Base-by-base conservation (phyloP, 1,140 invertebrate species). In the Atta texana region DNA sequence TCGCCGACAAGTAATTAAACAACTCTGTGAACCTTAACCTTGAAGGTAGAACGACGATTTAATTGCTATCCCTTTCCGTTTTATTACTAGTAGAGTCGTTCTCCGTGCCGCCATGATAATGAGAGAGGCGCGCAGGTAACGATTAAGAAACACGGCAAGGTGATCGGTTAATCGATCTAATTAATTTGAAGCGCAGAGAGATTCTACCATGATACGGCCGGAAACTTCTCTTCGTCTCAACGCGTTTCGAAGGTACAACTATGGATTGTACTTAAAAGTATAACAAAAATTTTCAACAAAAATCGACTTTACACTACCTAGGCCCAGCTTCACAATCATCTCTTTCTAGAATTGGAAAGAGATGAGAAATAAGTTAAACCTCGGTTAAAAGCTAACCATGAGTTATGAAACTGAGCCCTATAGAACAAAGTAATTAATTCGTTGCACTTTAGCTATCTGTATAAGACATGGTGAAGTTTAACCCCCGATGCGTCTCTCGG, bases 401-500 rank as follows among this genome's bases (percentile, higher is more conserved):
- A 31, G 0, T 31, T 31, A 3, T 3, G 3, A 31, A 31, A 31
- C 28, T 31, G 28, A 3, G 0, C 28, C 28, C 21, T 24, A 61
- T 44, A 39, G 77, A 39, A 77, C 14, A 53, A 39, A 31, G 71
- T n/a, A 21, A 57, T 85, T 74, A 82, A 71, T 81, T 72, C 85
- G 86, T 88, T 39, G 87, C 87, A 77, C 74, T 80, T 85, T 4
- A 31, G 31, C 31, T 87, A 87, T 77, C 44, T 77, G 86, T 34
- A 55, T 75, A 74, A 89, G 72, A 88, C 89, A 78, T 78, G 71
- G 51, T 69, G 55, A 88, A 90, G 90, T 89, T 84, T 21, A 84
- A 84, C 24, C 55, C 69, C 39, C 69, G 31, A 3, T 24, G 81
- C 87, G 89, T 91, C 88, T 87, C 75, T 85, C 87, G 87, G 74